A percentile compares a stretch with the other conserved stretches of the same genome.
These are phyloP conservation scores for Phthorimaea operculella DNA, from an alignment of 1,140 invertebrate species.

Conservation along the genomic window DNA sequence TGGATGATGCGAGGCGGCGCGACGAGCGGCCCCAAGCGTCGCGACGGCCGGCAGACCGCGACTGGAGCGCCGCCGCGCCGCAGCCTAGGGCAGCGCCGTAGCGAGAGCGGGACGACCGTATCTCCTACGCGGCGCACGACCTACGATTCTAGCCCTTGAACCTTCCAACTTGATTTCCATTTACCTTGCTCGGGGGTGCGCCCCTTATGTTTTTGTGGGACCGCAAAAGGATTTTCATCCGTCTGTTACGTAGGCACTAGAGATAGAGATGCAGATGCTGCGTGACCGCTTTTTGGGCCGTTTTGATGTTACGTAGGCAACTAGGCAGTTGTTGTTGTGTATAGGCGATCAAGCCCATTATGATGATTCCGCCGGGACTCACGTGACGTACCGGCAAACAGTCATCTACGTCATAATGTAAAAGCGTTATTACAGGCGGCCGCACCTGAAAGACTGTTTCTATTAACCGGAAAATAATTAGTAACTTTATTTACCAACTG, in stretches of 20 bases:
- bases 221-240: slow-evolving; percentile 56
- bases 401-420: slow-evolving; percentile 13
- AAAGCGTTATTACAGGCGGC: slow-evolving; percentile 6
- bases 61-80: slow-evolving; percentile 57
- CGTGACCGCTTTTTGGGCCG: slow-evolving; percentile 44
- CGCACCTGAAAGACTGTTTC: too few species aligned
- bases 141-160: slow-evolving; percentile 60
- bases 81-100: slow-evolving; percentile 47
- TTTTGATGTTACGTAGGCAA: slow-evolving; percentile 55
- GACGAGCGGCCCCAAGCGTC: slow-evolving; percentile 54
- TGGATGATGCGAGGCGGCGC: slow-evolving; percentile 18
- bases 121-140: slow-evolving; percentile 24
- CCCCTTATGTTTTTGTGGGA: slow-evolving; percentile 44
- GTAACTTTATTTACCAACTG: too few species aligned
- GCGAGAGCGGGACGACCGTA: slow-evolving; percentile 55
- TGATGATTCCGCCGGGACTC: slow-evolving; percentile 14
- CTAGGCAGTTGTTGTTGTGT: slow-evolving; percentile 48
- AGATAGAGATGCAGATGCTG: slow-evolving; percentile 64
- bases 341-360: slow-evolving; percentile 39
- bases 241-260: slow-evolving; percentile 50
- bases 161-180: slow-evolving; percentile 48
- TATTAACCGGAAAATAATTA: too few species aligned
- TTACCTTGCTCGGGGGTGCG: slow-evolving; percentile 39
- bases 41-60: slow-evolving; percentile 63
- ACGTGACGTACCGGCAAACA: slow-evolving; percentile 16